phyloP scores from a whole-genome alignment of 1,140 invertebrate species.

The Triops longicaudatus region DNA sequence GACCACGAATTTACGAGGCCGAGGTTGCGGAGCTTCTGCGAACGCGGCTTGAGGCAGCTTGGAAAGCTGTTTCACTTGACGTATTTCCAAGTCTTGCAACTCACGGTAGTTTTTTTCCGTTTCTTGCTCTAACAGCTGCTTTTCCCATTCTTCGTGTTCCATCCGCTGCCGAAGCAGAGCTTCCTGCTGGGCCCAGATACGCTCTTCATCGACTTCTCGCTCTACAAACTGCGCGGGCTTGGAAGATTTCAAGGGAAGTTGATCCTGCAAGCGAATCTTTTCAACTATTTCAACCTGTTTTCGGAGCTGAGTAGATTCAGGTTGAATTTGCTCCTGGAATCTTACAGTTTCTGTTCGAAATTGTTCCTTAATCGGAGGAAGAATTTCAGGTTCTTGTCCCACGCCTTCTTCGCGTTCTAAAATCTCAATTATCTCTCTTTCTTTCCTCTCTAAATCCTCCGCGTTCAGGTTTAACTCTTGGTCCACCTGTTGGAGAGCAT shows the following conservation, averaged over 20 bases:
- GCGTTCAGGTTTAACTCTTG: not conserved
- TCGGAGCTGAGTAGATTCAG: too few species aligned
- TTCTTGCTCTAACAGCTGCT: conserved; percentile 42
- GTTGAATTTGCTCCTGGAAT: not conserved
- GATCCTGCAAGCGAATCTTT: too few species aligned
- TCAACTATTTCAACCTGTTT: too few species aligned
- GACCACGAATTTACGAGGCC: not conserved
- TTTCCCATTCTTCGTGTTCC: conserved; percentile 30
- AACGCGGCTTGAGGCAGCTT: not conserved
- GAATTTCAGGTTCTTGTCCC: not conserved
- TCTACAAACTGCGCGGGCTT: not conserved
- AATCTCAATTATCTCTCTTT: conserved; percentile 60
- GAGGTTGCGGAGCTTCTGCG: not conserved
- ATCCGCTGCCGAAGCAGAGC: not conserved
- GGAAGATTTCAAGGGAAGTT: not conserved
- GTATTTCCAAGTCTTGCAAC: not conserved
- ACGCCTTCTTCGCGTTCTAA: conserved; percentile 57
- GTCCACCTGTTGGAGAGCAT: not conserved
- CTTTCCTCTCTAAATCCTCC: conserved; percentile 54
- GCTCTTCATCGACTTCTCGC: not conserved
- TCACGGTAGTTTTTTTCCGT: conserved; percentile 47
- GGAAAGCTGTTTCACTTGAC: not conserved
- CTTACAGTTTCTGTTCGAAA: not conserved
- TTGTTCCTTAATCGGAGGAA: not conserved
- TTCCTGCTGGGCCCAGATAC: not conserved